A percentile compares a stretch with the other conserved stretches of the same genome.
phyloP scores from a whole-genome alignment of 1,140 invertebrate genomes.

The Sminthurides bifidus region DNA sequence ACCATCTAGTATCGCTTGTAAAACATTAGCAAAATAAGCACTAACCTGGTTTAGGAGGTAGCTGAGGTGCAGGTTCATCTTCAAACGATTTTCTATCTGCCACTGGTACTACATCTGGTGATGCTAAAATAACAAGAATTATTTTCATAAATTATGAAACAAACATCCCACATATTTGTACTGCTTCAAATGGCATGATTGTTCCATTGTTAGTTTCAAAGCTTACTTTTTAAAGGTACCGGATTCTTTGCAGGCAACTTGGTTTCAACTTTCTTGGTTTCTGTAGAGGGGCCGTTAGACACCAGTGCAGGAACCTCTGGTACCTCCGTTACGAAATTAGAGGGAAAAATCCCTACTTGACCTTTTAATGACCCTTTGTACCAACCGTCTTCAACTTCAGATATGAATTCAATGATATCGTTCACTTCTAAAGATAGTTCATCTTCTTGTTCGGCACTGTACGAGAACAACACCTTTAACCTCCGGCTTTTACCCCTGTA shows the following conservation, averaged over 20 bases:
- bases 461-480: slow-evolving; percentile 79
- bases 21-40: not conserved
- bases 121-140: not conserved
- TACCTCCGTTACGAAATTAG: slow-evolving; percentile 73
- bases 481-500: slow-evolving; percentile 37
- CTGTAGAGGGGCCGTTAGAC: slow-evolving; percentile 28
- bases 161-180: not conserved
- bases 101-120: slow-evolving; percentile 25
- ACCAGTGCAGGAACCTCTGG: slow-evolving; percentile 43
- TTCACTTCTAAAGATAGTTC: slow-evolving; percentile 73
- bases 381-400: slow-evolving; percentile 73
- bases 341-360: slow-evolving; percentile 74
- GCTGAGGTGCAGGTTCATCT: slow-evolving; percentile 35
- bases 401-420: slow-evolving; percentile 74
- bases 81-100: slow-evolving; percentile 9
- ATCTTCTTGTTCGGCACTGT: slow-evolving; percentile 80
- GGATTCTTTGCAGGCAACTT: too few relatives aligned
- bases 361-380: slow-evolving; percentile 66
- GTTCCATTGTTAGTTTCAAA: too few relatives aligned
- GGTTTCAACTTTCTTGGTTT: slow-evolving; percentile 17
- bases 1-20: slow-evolving; percentile 5
- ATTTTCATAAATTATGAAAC: not conserved
- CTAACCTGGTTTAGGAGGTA: slow-evolving; percentile 42
- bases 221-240: too few relatives aligned
- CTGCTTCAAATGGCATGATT: slow-evolving; percentile 6